Conservation (phyloP, 2,888 invertebrate genomes). For the Apamea anceps region DNA sequence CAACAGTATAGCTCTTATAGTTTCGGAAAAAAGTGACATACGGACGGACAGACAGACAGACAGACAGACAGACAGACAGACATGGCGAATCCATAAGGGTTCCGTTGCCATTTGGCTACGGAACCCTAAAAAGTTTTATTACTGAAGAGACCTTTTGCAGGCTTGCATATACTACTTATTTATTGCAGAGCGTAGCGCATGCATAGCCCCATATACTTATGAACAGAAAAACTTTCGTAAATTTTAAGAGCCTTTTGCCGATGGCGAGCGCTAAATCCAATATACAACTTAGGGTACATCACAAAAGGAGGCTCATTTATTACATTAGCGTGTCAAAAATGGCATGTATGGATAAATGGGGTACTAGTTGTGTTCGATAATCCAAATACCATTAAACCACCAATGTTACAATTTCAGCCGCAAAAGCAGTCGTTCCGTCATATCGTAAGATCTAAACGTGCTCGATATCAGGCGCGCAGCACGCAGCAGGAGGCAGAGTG, state of each 20-base stretch:
- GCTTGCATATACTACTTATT: background rate
- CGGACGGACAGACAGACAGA: too few relatives aligned
- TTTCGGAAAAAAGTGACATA: too few relatives aligned
- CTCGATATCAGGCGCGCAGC: slow-evolving; percentile 65
- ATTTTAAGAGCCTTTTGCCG: background rate
- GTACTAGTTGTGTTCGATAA: background rate
- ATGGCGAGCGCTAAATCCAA: too few relatives aligned
- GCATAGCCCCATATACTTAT: background rate
- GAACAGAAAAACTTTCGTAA: background rate
- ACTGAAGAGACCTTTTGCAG: background rate
- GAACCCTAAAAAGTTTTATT: background rate
- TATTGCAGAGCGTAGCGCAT: background rate
- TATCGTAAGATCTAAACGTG: slow-evolving; percentile 51
- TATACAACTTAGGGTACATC: too few relatives aligned
- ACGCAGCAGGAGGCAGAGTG: slow-evolving; percentile 79
- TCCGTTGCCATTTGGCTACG: too few relatives aligned
- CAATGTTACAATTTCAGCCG: background rate
- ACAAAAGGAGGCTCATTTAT: too few relatives aligned
- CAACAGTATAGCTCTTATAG: too few relatives aligned
- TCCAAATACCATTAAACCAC: background rate
- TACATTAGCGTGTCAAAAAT: background rate
- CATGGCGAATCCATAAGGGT: too few relatives aligned
- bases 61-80: too few relatives aligned
- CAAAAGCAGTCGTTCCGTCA: slow-evolving; percentile 45
- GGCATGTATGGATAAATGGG: background rate